Evolutionary conservation across 2,113 vertebrate species (phyloP).

Genomic region (Phylloscopus trochiloides): DNA sequence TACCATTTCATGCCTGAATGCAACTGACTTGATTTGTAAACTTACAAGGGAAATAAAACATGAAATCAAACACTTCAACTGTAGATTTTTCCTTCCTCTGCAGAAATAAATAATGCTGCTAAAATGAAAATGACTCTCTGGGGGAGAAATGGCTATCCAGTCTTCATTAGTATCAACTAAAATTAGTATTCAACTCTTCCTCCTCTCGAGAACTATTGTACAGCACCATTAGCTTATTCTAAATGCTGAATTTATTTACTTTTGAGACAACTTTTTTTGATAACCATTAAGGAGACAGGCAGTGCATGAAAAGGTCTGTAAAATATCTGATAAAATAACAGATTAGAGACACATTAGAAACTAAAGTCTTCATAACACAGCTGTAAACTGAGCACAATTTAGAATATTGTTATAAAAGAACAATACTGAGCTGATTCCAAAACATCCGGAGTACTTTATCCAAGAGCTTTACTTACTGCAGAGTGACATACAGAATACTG

Average conservation of each 20-base stretch:
- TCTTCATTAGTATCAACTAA: background rate
- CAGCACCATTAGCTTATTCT: background rate
- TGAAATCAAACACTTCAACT: background rate
- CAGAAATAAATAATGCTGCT: background rate
- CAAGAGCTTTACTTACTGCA: background rate
- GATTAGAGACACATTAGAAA: background rate
- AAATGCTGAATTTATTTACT: constrained; percentile 1
- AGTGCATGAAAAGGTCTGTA: background rate
- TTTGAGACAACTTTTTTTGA: background rate
- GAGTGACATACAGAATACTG: background rate
- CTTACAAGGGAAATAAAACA: background rate
- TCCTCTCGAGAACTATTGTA: background rate
- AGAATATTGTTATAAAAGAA: background rate
- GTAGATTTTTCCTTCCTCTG: background rate
- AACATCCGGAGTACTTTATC: background rate
- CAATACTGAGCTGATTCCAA: background rate
- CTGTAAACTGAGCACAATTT: background rate
- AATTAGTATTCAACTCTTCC: background rate
- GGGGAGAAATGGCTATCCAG: background rate
- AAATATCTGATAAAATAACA: background rate
- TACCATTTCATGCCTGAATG: background rate
- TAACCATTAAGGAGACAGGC: background rate
- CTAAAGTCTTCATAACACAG: background rate
- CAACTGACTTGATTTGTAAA: background rate
- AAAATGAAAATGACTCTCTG: background rate